A percentile compares a stretch with the other conserved stretches of the same genome.
Evolutionary conservation across 2,888 invertebrate genomes (phyloP).

Genomic region (Pseudococcus jackbeardsleyi): DNA sequence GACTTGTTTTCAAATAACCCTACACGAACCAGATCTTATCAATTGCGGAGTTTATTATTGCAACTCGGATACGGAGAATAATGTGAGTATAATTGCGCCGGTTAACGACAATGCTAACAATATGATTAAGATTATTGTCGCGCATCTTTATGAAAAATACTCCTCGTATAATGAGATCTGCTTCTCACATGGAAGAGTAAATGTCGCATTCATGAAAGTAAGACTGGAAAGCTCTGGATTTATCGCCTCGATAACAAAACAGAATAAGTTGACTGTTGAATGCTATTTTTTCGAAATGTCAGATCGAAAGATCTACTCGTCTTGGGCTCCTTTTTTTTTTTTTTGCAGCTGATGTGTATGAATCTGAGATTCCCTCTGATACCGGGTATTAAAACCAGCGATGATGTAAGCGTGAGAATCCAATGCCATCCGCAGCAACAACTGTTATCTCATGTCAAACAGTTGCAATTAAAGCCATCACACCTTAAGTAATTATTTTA

Average conservation of each 20-base stretch:
- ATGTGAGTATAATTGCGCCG: conserved; percentile 35
- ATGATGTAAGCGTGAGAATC: conserved; percentile 61
- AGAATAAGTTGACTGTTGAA: background rate
- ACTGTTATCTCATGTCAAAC: conserved; percentile 62
- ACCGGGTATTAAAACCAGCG: conserved; percentile 51
- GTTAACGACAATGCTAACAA: background rate
- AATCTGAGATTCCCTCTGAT: conserved; percentile 58
- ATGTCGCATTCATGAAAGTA: conserved; percentile 32
- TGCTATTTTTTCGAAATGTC: background rate
- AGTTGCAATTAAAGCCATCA: conserved; percentile 62
- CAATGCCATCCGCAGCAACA: conserved; percentile 62
- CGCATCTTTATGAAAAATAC: background rate
- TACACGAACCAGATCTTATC: conserved; percentile 59
- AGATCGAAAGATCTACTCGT: background rate
- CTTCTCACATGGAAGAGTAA: conserved; percentile 12
- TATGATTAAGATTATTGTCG: conserved; percentile 42
- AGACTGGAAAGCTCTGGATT: conserved; percentile 24
- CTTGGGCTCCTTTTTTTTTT: background rate
- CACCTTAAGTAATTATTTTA: conserved; percentile 51
- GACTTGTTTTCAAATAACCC: conserved; percentile 47
- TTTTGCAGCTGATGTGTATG: conserved; percentile 59
- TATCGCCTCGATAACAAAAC: background rate
- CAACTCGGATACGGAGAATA: conserved; percentile 52
- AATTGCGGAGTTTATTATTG: conserved; percentile 59
- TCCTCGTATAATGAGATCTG: background rate